A percentile compares a stretch with the other conserved stretches of the same genome.
These are phyloP conservation scores for Vulpes ferrilata DNA, from an alignment of 2,113 vertebrate species.

Conservation along the genomic window DNA sequence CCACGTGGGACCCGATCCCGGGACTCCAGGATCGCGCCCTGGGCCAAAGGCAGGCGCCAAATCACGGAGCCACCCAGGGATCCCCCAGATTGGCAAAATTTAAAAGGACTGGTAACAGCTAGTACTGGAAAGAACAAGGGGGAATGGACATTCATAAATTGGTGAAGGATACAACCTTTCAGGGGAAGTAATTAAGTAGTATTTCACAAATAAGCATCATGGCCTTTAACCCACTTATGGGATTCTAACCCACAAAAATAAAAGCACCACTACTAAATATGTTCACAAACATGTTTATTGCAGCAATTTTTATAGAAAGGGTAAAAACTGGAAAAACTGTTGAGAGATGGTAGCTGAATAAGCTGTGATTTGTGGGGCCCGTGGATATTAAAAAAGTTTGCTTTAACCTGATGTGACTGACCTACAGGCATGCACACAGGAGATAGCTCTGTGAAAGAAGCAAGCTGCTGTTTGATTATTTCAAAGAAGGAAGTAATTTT, in stretches of 20 bases:
- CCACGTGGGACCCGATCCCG: too few relatives aligned
- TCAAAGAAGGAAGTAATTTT: neutral
- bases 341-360: neutral
- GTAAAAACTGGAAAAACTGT: neutral
- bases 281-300: slow-evolving; percentile 51
- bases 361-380: neutral
- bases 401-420: neutral
- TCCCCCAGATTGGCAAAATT: neutral
- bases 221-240: neutral
- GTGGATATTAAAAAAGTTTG: neutral
- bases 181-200: neutral
- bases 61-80: too few relatives aligned
- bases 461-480: neutral
- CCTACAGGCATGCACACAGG: neutral
- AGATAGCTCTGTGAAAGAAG: neutral
- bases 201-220: neutral
- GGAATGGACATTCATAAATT: neutral
- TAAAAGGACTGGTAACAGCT: neutral
- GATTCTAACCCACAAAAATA: slow-evolving; percentile 26
- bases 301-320: neutral
- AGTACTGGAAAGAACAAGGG: neutral
- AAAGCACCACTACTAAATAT: slow-evolving; percentile 22
- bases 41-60: too few relatives aligned
- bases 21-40: too few relatives aligned
- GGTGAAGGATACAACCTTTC: neutral